Conservation (phyloP, 2,888 invertebrate genomes). For the Nomada goodeniana region DNA sequence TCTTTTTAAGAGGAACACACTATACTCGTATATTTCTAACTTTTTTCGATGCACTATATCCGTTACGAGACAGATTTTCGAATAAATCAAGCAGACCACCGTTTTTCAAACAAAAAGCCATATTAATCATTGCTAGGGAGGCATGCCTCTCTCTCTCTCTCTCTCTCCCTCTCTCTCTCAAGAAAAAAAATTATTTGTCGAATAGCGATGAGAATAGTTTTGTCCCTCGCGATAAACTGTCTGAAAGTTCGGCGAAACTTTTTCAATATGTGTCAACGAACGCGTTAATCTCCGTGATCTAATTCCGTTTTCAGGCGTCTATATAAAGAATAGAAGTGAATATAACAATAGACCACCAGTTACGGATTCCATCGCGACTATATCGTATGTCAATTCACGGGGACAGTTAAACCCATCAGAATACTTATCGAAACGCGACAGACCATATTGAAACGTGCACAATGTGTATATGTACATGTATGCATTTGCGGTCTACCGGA, state of each 20-base stretch:
- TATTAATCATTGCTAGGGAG: neutral
- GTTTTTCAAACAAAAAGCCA: neutral
- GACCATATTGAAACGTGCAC: conserved; percentile 23
- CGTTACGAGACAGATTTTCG: no score
- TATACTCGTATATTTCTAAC: neutral
- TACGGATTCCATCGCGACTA: conserved; percentile 12
- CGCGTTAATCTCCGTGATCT: conserved; percentile 17
- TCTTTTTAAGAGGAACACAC: no score
- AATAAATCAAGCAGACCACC: neutral
- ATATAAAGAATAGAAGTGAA: conserved; percentile 11
- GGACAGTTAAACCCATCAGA: conserved; percentile 49
- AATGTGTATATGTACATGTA: neutral
- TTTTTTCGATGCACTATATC: neutral
- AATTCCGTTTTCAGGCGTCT: conserved; percentile 6
- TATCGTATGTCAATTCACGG: conserved; percentile 46
- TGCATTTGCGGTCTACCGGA: conserved; percentile 55
- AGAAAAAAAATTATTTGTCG: neutral
- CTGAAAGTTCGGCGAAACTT: neutral
- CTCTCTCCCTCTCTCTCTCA: no score
- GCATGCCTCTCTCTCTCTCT: neutral
- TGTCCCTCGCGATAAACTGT: neutral
- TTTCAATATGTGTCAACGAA: conserved; percentile 17
- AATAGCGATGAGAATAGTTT: neutral
- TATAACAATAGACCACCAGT: conserved; percentile 13
- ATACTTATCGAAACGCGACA: conserved; percentile 63